phyloP scores from a whole-genome alignment of 2,888 invertebrate genomes.

The Dendrolimus pini region DNA sequence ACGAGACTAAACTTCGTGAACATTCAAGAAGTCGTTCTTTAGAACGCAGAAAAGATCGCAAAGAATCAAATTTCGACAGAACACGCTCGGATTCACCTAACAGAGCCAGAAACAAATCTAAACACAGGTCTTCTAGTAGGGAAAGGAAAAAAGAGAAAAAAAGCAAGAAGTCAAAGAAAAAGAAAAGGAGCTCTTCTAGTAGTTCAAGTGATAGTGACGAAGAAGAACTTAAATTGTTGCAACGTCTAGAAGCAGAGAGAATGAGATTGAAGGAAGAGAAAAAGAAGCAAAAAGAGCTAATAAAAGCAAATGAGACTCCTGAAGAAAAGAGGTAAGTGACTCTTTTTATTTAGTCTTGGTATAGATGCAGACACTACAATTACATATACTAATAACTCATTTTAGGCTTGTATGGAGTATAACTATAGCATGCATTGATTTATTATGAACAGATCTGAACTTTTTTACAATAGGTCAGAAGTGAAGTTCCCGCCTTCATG shows the following conservation, averaged over 20 bases:
- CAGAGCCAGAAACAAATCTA: conserved; percentile 11
- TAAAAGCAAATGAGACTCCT: conserved; percentile 95
- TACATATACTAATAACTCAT: neutral
- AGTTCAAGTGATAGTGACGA: conserved; percentile 57
- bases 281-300: conserved; percentile 81
- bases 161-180: conserved; percentile 48
- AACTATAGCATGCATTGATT: no score
- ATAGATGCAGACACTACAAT: no score
- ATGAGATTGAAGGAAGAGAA: conserved; percentile 79
- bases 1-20: conserved; percentile 31
- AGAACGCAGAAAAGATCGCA: conserved; percentile 28
- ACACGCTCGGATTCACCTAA: conserved; percentile 18
- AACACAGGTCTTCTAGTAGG: conserved; percentile 35
- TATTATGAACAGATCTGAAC: no score
- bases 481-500: no score
- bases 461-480: no score
- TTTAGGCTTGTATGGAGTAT: no score
- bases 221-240: conserved; percentile 80
- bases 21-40: conserved; percentile 32
- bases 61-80: conserved; percentile 24
- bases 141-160: conserved; percentile 41
- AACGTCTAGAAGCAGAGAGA: conserved; percentile 84
- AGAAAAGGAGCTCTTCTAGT: conserved; percentile 28
- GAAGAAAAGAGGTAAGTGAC: conserved; percentile 86
- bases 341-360: neutral